Percentiles rank a stretch among this genome's conserved stretches.
Evolutionary conservation across 2,888 invertebrate genomes (phyloP).

Genomic region (Terebella lapidaria): DNA sequence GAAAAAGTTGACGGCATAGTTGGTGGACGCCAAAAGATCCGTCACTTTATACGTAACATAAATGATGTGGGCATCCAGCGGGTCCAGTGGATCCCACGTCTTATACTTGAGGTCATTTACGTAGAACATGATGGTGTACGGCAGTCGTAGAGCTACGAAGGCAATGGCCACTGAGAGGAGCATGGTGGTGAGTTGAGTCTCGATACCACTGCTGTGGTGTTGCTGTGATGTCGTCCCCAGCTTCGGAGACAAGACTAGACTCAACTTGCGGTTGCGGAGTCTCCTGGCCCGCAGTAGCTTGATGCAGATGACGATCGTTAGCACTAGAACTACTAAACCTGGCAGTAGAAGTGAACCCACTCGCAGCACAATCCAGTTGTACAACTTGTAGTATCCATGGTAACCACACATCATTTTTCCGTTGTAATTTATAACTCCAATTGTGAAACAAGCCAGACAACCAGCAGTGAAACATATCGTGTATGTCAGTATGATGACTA

Average conservation of each 20-base stretch:
- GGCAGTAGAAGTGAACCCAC: constrained; percentile 7
- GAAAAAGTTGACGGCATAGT: constrained; percentile 11
- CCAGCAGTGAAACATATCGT: constrained; percentile 27
- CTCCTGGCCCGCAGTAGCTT: not conserved
- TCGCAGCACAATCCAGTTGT: not conserved
- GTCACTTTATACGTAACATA: not conserved
- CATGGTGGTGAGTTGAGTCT: constrained; percentile 10
- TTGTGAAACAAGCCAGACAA: constrained; percentile 13
- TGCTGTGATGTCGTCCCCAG: not conserved
- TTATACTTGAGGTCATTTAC: not conserved
- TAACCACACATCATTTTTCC: not conserved
- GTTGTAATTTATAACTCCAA: not conserved
- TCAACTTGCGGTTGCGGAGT: not conserved
- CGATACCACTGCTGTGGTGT: not conserved
- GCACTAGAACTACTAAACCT: constrained; percentile 2
- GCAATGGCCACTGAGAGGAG: constrained; percentile 10
- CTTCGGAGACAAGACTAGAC: not conserved
- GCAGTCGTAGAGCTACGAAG: constrained; percentile 8
- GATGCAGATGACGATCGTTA: constrained; percentile 7
- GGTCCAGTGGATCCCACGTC: constrained; percentile 4
- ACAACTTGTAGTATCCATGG: not conserved
- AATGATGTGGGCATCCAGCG: not conserved
- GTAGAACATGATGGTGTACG: constrained; percentile 11
- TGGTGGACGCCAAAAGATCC: constrained; percentile 3
- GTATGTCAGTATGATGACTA: constrained; percentile 25